A percentile compares a stretch with the other conserved stretches of the same genome.
Conservation (phyloP, 2,113 vertebrate genomes). For the Lanius ludovicianus region DNA sequence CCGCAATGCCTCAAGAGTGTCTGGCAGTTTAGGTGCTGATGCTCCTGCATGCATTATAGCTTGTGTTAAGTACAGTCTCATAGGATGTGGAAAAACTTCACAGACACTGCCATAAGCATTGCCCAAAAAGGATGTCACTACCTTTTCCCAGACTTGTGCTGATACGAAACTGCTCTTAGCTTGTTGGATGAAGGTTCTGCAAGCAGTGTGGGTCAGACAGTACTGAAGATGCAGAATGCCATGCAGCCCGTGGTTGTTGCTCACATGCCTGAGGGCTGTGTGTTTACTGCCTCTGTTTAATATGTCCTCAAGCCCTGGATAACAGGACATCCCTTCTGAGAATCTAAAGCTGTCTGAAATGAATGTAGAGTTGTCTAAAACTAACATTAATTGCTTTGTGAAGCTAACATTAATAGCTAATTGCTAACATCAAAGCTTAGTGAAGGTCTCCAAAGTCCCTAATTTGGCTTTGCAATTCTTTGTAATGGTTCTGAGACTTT, state of each 20-base stretch:
- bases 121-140: background rate
- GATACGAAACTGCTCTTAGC: background rate
- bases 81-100: background rate
- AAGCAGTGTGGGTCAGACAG: background rate
- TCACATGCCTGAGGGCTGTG: background rate
- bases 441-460: background rate
- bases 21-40: background rate
- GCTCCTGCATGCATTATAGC: background rate
- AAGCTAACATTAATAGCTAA: background rate
- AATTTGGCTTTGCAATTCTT: background rate
- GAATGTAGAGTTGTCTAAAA: background rate
- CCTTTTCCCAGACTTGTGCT: background rate
- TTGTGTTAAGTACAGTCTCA: background rate
- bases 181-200: background rate
- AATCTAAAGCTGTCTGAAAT: background rate
- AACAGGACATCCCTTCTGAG: background rate
- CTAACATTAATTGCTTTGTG: background rate
- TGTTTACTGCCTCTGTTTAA: background rate
- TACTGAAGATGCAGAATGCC: background rate
- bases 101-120: background rate
- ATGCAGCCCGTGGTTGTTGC: background rate
- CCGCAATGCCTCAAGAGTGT: background rate
- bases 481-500: background rate
- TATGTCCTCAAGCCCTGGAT: background rate
- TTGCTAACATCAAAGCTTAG: background rate